Base-by-base conservation (phyloP, 2,888 invertebrate genomes). In the Eubasilissa splendida region DNA sequence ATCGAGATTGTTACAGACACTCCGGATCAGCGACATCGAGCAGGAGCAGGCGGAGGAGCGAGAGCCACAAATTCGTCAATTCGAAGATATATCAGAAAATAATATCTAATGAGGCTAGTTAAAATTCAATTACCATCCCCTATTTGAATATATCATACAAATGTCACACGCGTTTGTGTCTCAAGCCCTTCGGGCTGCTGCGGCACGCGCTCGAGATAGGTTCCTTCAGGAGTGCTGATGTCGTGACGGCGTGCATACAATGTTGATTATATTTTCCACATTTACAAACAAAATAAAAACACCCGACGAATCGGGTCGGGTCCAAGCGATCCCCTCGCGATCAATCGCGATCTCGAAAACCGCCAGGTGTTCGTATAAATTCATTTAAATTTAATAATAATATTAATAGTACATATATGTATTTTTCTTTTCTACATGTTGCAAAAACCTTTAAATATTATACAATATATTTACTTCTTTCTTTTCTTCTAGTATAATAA, bases 401-500 rank as follows among this genome's bases (percentile, higher is more conserved):
- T 70, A 70, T 70, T 66, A 66, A n/a, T 70, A 70, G 52, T 65
- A 65, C 65, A 65, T 31, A 33, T 33, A 65, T 65, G 65, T 65
- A 65, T 65, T 65, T 65, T 65, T 33, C 65, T 33, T 42, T 63
- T 31, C 65, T 65, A 65, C 65, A 33, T 12, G 22, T 65, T 65
- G 65, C 65, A 65, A 65, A 65, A 65, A 65, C 60, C 76, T 76
- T 54, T 56, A 77, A 77, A 66, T 77, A 77, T 77, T 53, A 50
- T 77, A 77, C 76, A 77, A 77, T 77, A 68, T 68, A 76, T 65
- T 76, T 75, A 52, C 68, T 68, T 68, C 68, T 50, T 52, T 76
- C 31, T 14, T 53, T 31, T 42, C 59, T 33, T 42, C 66, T 77
- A 68, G 66, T 58, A 33, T 52, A 68, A 66, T 65, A 77, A 52